phyloP scores from a whole-genome alignment of 2,797 vertebrate genomes.

The Gobio occitaniae region DNA sequence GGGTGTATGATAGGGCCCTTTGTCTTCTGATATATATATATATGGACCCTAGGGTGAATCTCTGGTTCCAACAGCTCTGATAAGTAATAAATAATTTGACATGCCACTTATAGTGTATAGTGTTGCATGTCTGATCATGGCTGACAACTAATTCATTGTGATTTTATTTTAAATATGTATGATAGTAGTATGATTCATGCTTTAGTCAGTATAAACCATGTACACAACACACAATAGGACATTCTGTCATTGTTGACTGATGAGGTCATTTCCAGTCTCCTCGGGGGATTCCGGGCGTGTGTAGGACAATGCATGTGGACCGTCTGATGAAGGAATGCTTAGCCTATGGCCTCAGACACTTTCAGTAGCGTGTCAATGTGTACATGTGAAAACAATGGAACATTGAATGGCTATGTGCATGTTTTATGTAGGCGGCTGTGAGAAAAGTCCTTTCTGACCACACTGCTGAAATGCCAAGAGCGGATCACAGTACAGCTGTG shows the following conservation, averaged over 20 bases:
- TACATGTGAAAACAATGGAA: constrained; percentile 34
- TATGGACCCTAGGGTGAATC: too few species aligned
- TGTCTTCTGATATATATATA: not conserved
- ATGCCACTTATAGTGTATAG: too few species aligned
- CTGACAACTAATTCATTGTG: not conserved
- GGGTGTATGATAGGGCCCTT: too few species aligned
- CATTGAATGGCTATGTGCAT: constrained; percentile 16
- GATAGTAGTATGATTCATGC: constrained; percentile 3
- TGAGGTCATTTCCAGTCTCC: constrained; percentile 38
- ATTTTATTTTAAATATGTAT: not conserved
- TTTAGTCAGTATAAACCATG: constrained; percentile 20
- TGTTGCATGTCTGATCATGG: not conserved
- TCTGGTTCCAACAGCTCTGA: too few species aligned
- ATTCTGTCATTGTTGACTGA: constrained; percentile 12
- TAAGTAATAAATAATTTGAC: too few species aligned
- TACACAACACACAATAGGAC: constrained; percentile 24
- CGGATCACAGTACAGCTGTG: constrained; percentile 37
- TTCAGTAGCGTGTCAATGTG: constrained; percentile 39
- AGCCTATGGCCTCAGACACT: constrained; percentile 30
- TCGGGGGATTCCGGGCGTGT: not conserved
- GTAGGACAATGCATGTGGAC: constrained; percentile 22
- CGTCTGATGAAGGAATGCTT: constrained; percentile 44
- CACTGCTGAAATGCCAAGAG: constrained; percentile 13
- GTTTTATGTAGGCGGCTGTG: constrained; percentile 31
- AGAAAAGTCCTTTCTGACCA: constrained; percentile 15